phyloP scores from a whole-genome alignment of 2,797 vertebrate species.

The Darevskia mixta region DNA sequence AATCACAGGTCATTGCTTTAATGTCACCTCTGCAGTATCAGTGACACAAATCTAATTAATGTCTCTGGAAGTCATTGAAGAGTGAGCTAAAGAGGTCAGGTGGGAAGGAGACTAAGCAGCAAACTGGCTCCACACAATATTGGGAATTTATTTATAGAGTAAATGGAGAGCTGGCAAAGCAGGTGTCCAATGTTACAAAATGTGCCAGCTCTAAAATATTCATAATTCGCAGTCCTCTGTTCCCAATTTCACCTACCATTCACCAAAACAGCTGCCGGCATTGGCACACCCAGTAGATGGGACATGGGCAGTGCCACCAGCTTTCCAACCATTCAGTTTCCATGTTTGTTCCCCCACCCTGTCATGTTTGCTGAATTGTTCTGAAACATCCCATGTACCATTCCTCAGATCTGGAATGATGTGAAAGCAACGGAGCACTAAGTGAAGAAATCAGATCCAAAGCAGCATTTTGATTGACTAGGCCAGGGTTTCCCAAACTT shows the following conservation, averaged over 20 bases:
- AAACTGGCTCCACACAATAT: background rate
- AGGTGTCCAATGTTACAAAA: background rate
- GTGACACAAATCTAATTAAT: slow-evolving; percentile 33
- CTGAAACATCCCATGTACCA: background rate
- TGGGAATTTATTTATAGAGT: slow-evolving; percentile 21
- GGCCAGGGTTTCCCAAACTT: background rate
- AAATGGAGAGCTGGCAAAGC: slow-evolving; percentile 1
- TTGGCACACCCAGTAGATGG: background rate
- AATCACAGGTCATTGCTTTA: background rate
- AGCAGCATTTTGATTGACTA: background rate
- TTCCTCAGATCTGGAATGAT: background rate
- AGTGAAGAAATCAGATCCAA: background rate
- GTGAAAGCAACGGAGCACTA: background rate
- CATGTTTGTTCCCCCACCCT: background rate
- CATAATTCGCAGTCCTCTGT: background rate
- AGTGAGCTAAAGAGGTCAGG: slow-evolving; percentile 16
- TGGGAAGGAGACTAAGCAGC: slow-evolving; percentile 18
- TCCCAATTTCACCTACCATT: background rate
- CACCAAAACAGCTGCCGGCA: background rate
- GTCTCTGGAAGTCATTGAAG: slow-evolving; percentile 6
- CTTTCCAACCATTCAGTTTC: background rate
- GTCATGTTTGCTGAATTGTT: background rate
- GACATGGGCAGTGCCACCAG: too few relatives aligned
- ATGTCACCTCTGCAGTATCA: background rate
- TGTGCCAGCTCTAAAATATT: background rate